Conservation (phyloP, 2,888 invertebrate species). For the Napeogenes inachia region DNA sequence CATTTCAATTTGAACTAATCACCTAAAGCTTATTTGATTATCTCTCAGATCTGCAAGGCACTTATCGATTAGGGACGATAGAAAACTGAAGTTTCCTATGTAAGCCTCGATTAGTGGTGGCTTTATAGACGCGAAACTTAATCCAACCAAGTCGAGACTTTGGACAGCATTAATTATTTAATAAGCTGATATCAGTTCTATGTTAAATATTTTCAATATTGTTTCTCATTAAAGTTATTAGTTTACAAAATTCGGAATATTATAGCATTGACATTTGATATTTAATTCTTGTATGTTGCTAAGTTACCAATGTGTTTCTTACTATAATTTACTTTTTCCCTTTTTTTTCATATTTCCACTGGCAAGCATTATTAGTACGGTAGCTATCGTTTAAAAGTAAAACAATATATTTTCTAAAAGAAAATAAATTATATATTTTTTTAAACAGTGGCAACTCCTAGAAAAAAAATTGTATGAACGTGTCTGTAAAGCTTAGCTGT, state of each 20-base stretch:
- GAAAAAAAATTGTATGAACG: too few species aligned
- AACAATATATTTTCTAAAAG: too few species aligned
- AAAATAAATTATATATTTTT: too few species aligned
- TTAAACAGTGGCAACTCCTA: too few species aligned
- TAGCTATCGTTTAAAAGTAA: too few species aligned
- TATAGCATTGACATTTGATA: background rate
- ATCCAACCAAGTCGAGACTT: constrained; percentile 29
- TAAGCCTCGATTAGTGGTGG: constrained; percentile 27
- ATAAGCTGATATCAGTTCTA: constrained; percentile 44
- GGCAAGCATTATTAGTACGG: too few species aligned
- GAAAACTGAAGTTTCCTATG: constrained; percentile 22
- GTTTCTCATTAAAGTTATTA: constrained; percentile 20
- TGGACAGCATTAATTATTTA: constrained; percentile 31
- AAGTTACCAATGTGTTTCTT: background rate
- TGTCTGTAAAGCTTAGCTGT: too few species aligned
- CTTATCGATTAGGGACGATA: constrained; percentile 21
- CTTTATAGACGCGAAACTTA: constrained; percentile 30
- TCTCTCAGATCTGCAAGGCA: constrained; percentile 11
- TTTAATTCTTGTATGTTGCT: background rate
- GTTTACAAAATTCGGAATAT: background rate
- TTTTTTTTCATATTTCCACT: too few species aligned
- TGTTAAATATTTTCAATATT: constrained; percentile 30
- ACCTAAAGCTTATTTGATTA: constrained; percentile 12
- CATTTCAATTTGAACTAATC: constrained; percentile 3
- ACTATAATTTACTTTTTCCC: too few species aligned